These are phyloP conservation scores for Elanus axillaris DNA, from an alignment of 2,113 vertebrate species.

Conservation along the genomic window DNA sequence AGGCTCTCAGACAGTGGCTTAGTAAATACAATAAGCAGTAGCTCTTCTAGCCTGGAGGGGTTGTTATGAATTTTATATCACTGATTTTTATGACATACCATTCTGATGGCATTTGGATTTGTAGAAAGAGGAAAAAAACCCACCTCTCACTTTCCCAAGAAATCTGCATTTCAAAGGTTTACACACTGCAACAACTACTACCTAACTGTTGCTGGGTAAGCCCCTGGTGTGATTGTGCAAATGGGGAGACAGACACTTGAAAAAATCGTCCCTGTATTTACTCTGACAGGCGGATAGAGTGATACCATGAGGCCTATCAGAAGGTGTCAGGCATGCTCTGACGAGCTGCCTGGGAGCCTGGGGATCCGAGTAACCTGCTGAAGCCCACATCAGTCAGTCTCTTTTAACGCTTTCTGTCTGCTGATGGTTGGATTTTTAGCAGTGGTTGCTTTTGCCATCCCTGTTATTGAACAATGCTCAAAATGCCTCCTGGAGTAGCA, in stretches of 20 bases:
- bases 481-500: not conserved
- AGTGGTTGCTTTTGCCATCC: not conserved
- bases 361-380: not conserved
- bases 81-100: not conserved
- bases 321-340: not conserved
- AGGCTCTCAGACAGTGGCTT: conserved; percentile 16
- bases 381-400: not conserved
- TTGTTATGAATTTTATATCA: conserved; percentile 43
- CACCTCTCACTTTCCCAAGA: not conserved
- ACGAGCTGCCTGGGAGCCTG: not conserved
- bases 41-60: conserved; percentile 1
- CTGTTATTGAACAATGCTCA: not conserved
- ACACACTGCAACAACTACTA: not conserved
- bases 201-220: not conserved
- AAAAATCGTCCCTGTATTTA: not conserved
- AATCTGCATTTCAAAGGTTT: conserved; percentile 17
- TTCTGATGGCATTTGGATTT: not conserved
- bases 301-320: not conserved
- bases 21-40: conserved; percentile 57
- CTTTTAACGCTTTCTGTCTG: not conserved
- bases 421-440: not conserved
- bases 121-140: not conserved
- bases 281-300: not conserved
- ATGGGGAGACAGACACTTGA: not conserved
- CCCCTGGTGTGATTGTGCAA: not conserved